phyloP scores from a whole-genome alignment of 2,888 invertebrate genomes.

The Crepidodera aurea region DNA sequence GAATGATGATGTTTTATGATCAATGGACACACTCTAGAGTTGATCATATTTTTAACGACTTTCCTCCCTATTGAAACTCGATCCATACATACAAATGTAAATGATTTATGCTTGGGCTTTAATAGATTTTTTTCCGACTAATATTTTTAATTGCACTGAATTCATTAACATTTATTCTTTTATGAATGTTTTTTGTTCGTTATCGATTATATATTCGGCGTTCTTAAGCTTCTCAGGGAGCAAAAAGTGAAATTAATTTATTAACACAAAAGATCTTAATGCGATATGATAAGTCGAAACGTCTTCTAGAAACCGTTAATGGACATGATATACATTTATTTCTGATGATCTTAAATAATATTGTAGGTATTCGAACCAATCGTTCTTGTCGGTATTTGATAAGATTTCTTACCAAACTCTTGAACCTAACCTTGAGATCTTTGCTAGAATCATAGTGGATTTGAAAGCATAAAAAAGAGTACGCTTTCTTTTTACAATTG shows the following conservation, averaged over 20 bases:
- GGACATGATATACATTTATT: constrained; percentile 24
- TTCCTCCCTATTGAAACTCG: constrained; percentile 16
- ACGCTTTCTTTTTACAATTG: too few relatives aligned
- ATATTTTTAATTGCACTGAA: constrained; percentile 47
- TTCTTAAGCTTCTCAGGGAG: constrained; percentile 19
- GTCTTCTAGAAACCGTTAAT: constrained; percentile 20
- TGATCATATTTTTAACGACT: constrained; percentile 14
- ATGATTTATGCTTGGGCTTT: constrained; percentile 47
- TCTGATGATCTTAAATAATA: constrained; percentile 5
- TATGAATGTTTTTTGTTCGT: constrained; percentile 22
- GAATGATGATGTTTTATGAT: constrained; percentile 14
- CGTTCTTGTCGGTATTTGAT: too few relatives aligned
- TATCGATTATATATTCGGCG: constrained; percentile 26
- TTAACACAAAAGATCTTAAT: constrained; percentile 26
- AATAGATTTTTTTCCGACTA: constrained; percentile 46
- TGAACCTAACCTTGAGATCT: too few relatives aligned
- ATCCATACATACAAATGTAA: constrained; percentile 22
- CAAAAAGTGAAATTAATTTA: constrained; percentile 26
- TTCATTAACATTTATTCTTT: constrained; percentile 39
- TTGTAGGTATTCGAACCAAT: neutral
- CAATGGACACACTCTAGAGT: constrained; percentile 7
- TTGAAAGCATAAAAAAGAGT: too few relatives aligned
- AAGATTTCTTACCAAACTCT: too few relatives aligned
- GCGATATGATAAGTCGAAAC: constrained; percentile 26
- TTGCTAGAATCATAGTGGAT: too few relatives aligned